A percentile compares a stretch with the other conserved stretches of the same genome.
Evolutionary conservation across 30 jellyfish, hydroid and myxozoan species (phyloP).

Genomic region (Catostylus mosaicus): DNA sequence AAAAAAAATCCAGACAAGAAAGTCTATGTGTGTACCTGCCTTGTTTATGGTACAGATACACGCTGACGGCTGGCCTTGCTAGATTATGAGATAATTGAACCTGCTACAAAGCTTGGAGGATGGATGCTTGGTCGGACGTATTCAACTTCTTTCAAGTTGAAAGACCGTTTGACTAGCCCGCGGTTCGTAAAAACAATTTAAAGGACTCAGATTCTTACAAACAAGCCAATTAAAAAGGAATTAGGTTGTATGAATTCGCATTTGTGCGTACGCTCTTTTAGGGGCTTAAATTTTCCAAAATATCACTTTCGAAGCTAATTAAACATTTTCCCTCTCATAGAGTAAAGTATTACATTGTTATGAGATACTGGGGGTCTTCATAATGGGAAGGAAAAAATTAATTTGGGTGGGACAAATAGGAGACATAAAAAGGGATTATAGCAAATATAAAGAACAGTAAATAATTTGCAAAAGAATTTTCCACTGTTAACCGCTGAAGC

Average conservation of each 20-base stretch:
- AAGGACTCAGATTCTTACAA: background rate
- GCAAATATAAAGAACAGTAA: too few relatives aligned
- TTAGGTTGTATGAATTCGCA: conserved; percentile 13
- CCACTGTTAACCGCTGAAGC: too few relatives aligned
- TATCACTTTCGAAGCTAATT: conserved; percentile 20
- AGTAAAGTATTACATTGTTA: background rate
- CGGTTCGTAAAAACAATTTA: conserved; percentile 16
- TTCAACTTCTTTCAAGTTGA: background rate
- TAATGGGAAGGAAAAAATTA: background rate
- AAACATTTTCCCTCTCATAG: background rate
- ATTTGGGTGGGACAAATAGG: background rate
- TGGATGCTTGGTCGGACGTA: background rate
- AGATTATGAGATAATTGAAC: background rate
- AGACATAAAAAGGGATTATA: too few relatives aligned
- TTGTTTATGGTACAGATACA: background rate
- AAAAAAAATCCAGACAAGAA: background rate
- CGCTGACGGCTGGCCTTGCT: background rate
- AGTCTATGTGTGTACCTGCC: background rate
- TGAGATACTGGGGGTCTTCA: background rate
- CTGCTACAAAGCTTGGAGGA: background rate
- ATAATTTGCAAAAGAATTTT: too few relatives aligned
- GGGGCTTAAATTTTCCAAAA: conserved; percentile 13
- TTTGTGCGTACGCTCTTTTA: conserved; percentile 25
- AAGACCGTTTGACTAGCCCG: conserved; percentile 7
- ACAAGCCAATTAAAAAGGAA: conserved; percentile 37